Conservation (phyloP, 2,113 vertebrate genomes). For the Nansenia antarctica region DNA sequence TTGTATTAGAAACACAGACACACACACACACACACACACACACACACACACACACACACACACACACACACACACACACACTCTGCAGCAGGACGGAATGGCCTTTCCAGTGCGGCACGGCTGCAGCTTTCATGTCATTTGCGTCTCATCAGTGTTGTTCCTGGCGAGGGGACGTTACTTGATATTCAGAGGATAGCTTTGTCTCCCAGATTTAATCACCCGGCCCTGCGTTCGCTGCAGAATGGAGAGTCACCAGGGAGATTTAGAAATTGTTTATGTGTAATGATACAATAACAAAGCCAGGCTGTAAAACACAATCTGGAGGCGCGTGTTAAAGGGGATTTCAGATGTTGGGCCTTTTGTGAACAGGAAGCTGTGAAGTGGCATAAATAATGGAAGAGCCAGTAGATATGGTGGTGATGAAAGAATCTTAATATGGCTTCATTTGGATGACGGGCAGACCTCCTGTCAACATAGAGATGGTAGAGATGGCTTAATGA, state of each 20-base stretch:
- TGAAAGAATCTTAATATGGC: conserved; percentile 8
- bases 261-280: conserved; percentile 48
- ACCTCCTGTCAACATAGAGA: conserved; percentile 16
- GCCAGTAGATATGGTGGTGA: conserved; percentile 2
- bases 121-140: conserved; percentile 59
- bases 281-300: conserved; percentile 53
- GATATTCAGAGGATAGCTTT: conserved; percentile 66
- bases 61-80: conserved; percentile 25
- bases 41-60: neutral
- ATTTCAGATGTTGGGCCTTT: conserved; percentile 36
- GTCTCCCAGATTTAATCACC: conserved; percentile 71
- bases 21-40: neutral
- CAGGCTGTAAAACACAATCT: conserved; percentile 44
- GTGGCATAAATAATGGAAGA: conserved; percentile 31
- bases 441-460: conserved; percentile 18
- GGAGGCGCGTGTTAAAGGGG: conserved; percentile 23
- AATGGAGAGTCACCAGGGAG: conserved; percentile 53
- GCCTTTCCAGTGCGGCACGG: conserved; percentile 54
- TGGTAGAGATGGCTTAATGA: conserved; percentile 11
- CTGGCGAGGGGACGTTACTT: conserved; percentile 57
- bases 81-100: conserved; percentile 27
- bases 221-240: conserved; percentile 46
- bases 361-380: conserved; percentile 31
- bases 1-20: conserved; percentile 4
- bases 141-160: conserved; percentile 57